A percentile compares a stretch with the other conserved stretches of the same genome.
These are phyloP conservation scores for Eugnorisma glareosa DNA, from an alignment of 2,888 invertebrate species.

Conservation along the genomic window DNA sequence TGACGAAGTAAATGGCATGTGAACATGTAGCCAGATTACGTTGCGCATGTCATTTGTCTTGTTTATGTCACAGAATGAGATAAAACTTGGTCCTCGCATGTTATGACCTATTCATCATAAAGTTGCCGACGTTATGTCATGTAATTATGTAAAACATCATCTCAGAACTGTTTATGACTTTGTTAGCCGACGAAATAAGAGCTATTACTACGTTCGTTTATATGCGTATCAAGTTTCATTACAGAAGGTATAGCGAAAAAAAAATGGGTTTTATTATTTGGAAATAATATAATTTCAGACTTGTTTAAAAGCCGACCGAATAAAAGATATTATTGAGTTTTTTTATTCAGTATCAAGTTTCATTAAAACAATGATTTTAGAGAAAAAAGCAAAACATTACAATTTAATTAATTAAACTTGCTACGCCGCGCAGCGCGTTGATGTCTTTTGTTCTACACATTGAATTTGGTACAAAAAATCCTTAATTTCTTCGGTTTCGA, in stretches of 20 bases:
- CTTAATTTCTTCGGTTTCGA: conserved; percentile 17
- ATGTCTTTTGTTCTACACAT: conserved; percentile 72
- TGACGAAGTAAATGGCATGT: conserved; percentile 53
- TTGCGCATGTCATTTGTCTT: conserved; percentile 43
- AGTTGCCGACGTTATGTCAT: conserved; percentile 2
- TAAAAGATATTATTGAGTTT: not conserved
- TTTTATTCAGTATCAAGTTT: not conserved
- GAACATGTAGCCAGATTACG: conserved; percentile 45
- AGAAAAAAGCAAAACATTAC: not conserved
- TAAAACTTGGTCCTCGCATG: conserved; percentile 27
- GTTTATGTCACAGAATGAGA: conserved; percentile 48
- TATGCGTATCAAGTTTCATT: conserved; percentile 14
- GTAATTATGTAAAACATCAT: conserved; percentile 6
- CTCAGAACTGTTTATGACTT: conserved; percentile 21
- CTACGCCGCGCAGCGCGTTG: conserved; percentile 65
- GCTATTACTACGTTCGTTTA: not conserved
- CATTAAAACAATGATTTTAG: not conserved
- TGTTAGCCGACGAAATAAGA: conserved; percentile 6
- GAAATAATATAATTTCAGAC: not conserved
- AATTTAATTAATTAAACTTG: not conserved
- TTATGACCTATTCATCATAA: conserved; percentile 25
- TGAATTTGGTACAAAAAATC: conserved; percentile 37
- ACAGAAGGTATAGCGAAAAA: not conserved
- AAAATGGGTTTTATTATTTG: not conserved
- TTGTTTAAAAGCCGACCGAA: conserved; percentile 4